Percentiles rank a stretch among this genome's conserved stretches.
phyloP scores from a whole-genome alignment of 1,140 invertebrate genomes.

The Manduca sexta region DNA sequence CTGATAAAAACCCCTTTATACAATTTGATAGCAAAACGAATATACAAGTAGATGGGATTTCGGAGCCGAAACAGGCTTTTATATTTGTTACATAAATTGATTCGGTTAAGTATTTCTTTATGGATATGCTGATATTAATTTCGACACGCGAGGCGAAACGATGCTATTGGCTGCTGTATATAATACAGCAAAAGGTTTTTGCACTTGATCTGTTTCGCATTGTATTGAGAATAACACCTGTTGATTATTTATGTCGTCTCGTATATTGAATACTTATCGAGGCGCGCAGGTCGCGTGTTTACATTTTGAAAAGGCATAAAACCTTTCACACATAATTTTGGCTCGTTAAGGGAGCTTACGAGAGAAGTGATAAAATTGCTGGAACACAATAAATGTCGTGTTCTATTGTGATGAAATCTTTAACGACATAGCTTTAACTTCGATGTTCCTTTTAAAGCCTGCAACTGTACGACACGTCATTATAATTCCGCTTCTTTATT shows the following conservation, averaged over 20 bases:
- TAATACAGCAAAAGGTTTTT: neutral
- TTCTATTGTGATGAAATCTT: constrained; percentile 41
- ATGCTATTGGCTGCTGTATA: too few relatives aligned
- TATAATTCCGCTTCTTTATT: too few relatives aligned
- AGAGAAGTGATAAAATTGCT: constrained; percentile 47
- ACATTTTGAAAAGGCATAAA: constrained; percentile 7
- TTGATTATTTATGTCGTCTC: constrained; percentile 30
- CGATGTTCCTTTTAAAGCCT: too few relatives aligned
- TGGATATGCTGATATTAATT: too few relatives aligned
- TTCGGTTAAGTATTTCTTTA: too few relatives aligned
- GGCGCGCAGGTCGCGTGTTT: constrained; percentile 8
- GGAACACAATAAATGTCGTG: constrained; percentile 19
- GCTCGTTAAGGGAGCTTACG: constrained; percentile 40
- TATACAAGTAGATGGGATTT: neutral
- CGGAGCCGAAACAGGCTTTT: too few relatives aligned
- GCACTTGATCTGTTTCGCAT: constrained; percentile 16
- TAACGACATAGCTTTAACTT: too few relatives aligned
- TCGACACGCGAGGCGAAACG: too few relatives aligned
- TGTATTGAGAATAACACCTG: constrained; percentile 33
- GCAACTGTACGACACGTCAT: too few relatives aligned
- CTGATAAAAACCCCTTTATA: neutral
- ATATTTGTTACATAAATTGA: too few relatives aligned
- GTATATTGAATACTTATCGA: constrained; percentile 28
- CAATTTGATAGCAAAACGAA: constrained; percentile 1
- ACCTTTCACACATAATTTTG: constrained; percentile 39